These are phyloP conservation scores for Scaptodrosophila lebanonensis DNA, from an alignment of 1,140 invertebrate species.

Conservation along the genomic window DNA sequence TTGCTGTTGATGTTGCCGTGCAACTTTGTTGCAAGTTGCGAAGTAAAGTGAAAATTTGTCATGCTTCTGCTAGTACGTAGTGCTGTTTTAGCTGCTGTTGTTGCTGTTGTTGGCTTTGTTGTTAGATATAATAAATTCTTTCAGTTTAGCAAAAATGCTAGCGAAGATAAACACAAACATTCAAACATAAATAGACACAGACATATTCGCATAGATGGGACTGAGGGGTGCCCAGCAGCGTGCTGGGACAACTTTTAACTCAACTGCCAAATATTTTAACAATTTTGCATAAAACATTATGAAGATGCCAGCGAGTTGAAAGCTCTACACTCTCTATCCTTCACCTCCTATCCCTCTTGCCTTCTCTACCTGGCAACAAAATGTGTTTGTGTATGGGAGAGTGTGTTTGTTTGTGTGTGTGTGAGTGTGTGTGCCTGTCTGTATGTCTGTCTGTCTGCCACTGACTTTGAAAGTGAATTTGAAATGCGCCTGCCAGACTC, in stretches of 20 bases:
- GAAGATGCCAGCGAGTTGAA: slow-evolving; percentile 33
- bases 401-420: too few relatives aligned
- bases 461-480: slow-evolving; percentile 49
- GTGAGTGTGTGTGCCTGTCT: background rate
- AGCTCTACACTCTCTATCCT: too few relatives aligned
- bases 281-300: slow-evolving; percentile 71
- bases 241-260: slow-evolving; percentile 61
- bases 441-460: slow-evolving; percentile 9
- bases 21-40: slow-evolving; percentile 67
- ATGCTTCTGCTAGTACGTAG: slow-evolving; percentile 44
- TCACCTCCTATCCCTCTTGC: background rate
- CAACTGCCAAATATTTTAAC: slow-evolving; percentile 69
- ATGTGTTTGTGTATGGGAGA: too few relatives aligned
- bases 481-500: slow-evolving; percentile 20
- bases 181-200: slow-evolving; percentile 23
- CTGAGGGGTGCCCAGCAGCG: slow-evolving; percentile 9
- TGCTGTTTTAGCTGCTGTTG: slow-evolving; percentile 1
- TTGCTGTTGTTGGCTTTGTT: slow-evolving; percentile 9
- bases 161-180: slow-evolving; percentile 51
- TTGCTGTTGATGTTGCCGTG: too few relatives aligned
- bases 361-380: background rate
- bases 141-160: slow-evolving; percentile 64
- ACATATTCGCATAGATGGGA: slow-evolving; percentile 49
- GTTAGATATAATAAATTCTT: slow-evolving; percentile 65
- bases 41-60: slow-evolving; percentile 72